Base-by-base conservation (phyloP, 2,888 invertebrate genomes). In the Ormyrus thymus region DNA sequence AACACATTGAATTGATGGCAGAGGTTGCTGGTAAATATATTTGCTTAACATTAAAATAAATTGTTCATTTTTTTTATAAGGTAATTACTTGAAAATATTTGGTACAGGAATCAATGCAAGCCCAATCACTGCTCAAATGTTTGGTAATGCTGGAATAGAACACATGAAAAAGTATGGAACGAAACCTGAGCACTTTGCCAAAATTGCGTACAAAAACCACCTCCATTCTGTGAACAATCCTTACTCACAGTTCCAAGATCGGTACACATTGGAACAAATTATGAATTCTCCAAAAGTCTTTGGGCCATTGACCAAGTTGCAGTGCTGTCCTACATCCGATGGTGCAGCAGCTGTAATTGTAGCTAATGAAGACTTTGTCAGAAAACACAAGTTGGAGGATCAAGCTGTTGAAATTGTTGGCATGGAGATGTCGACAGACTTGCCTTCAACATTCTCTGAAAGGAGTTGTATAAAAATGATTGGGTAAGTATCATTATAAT, bases 291-390 rank as follows among this genome's bases (percentile, higher is more conserved):
- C 97, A n/a, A 92, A 93, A 87, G 94, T 99, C 82, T 97, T 95
- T 90, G 97, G 96, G 4, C 97, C 97, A 0, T 91, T 99, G 65
- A 99, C 99, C 1, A 98, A 98, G 89, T 92, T 99, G 10, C 98
- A 98, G 89, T 99, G 99, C 90, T 98, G 98, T 88, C 99, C 99
- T 0, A 99, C 99, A 0, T 98, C 98, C 65, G 98, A 99, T 91
- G 99, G 99, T n/a, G 94, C 97, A 0, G 99, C 97, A 45, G 98
- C 98, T 45, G 98, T 95, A 0, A 93, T 99, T 80, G 86, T 99
- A 59, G 98, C 95, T 82, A 97, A 96, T 9, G 98, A 99, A 90
- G 94, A 94, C 11, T 99, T 98, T 89, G 97, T 99, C 1, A 93
- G 92, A 80, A 92, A 93, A 51, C 95, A 97, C 86, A 95, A 95